phyloP scores from a whole-genome alignment of 2,797 vertebrate species.

The Phalloptychus januarius region DNA sequence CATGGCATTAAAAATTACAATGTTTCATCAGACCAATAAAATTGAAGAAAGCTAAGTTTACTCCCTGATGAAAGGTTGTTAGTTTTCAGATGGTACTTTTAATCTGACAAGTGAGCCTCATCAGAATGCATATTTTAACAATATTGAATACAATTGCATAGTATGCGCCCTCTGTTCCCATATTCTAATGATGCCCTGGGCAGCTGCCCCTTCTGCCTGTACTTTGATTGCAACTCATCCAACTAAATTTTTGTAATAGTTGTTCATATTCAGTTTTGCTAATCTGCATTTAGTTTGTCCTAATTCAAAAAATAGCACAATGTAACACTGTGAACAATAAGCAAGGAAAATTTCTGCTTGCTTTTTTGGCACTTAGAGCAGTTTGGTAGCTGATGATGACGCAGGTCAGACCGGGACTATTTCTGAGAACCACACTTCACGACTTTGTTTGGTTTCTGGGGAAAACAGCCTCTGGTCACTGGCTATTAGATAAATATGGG shows the following conservation, averaged over 20 bases:
- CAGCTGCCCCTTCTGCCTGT: not conserved
- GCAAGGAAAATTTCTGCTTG: not conserved
- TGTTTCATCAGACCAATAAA: too few species aligned
- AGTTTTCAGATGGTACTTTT: too few species aligned
- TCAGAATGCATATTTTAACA: too few species aligned
- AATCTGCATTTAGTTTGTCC: not conserved
- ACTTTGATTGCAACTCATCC: not conserved
- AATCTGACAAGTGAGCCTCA: too few species aligned
- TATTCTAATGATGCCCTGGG: not conserved
- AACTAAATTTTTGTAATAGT: not conserved
- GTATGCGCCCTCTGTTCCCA: not conserved
- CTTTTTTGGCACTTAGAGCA: not conserved
- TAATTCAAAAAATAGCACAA: too few species aligned
- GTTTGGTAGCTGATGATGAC: not conserved
- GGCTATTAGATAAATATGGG: slow-evolving; percentile 44
- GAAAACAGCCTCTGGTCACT: slow-evolving; percentile 35
- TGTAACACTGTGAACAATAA: not conserved
- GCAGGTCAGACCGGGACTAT: slow-evolving; percentile 43
- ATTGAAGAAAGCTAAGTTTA: too few species aligned
- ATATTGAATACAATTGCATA: too few species aligned
- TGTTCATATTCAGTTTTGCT: not conserved
- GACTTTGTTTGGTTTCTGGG: slow-evolving; percentile 39
- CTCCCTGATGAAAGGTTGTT: too few species aligned
- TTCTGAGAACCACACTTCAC: slow-evolving; percentile 18
- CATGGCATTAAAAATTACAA: too few species aligned